Percentiles rank a stretch among this genome's conserved stretches.
Conservation (phyloP, 2,113 vertebrate species). For the Marmota flaviventris region DNA sequence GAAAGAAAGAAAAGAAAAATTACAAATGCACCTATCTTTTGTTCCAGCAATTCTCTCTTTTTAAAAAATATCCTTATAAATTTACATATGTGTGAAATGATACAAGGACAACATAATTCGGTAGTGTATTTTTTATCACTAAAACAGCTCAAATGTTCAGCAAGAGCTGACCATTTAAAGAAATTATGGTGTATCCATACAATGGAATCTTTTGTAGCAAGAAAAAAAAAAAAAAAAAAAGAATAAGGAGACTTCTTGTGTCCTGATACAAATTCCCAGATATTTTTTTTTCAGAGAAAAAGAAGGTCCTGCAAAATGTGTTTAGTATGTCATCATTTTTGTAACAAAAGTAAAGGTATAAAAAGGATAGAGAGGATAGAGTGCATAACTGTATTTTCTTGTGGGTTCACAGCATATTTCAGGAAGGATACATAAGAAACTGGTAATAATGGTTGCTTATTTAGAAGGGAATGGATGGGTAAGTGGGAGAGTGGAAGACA, state of each 20-base stretch:
- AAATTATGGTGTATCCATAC: background rate
- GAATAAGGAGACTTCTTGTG: background rate
- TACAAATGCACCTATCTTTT: background rate
- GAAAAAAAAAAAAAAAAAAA: slow-evolving; percentile 62
- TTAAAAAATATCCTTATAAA: background rate
- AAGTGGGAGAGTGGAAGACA: background rate
- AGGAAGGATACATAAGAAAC: background rate
- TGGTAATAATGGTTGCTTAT: background rate
- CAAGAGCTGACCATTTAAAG: background rate
- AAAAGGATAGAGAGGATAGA: slow-evolving; percentile 29
- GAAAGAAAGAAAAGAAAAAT: background rate
- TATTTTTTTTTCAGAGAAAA: background rate
- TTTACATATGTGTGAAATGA: slow-evolving; percentile 9
- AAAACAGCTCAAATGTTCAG: background rate
- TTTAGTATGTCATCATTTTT: background rate
- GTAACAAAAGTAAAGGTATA: slow-evolving; percentile 17
- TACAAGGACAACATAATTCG: slow-evolving; percentile 36
- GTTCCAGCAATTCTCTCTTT: background rate
- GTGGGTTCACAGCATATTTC: background rate
- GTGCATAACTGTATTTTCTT: background rate
- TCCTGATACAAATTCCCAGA: background rate
- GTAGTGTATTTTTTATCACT: background rate
- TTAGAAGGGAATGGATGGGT: background rate
- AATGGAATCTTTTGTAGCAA: background rate
- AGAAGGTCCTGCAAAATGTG: background rate